Evolutionary conservation across 2,797 vertebrate species (phyloP), one percentile per base, ranked within the genome.

Genomic region (Erpetoichthys calabaricus): DNA sequence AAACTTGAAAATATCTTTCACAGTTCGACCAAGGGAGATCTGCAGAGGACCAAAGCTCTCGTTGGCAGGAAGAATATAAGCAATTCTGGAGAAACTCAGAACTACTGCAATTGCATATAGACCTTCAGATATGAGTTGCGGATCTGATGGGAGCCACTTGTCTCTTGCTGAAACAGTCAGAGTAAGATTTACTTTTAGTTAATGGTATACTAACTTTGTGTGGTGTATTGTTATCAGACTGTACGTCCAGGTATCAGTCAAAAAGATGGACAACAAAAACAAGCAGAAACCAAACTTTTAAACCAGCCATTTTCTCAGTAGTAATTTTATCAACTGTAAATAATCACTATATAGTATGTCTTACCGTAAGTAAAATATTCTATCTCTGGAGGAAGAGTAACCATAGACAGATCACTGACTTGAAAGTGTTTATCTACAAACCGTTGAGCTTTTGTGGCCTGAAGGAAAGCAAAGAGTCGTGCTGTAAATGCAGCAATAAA

Each of bases 1-100:
- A 69, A 92, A 92, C 73, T 91, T 91, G 76, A 91, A 91, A 69
- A 91, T 91, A 75, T 91, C 89, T 69, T 91, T 92, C 49, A 91
- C 88, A 1, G 90, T 92, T 60, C 90, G 85, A 56, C 90, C 90
- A 42, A 92, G 83, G 2, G 90, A 92, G 73, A 92, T 91, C 78
- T 91, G 90, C 55, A 92, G 69, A 6, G 89, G 90, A 3, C 90
- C 89, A 47, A 92, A 91, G 71, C 89, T 92, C 71, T 92, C 90
- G 5, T 91, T 91, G 41, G 89, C 89, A n/a, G 89, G 90, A 58
- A 92, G 82, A 63, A 92, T 91, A 61, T 91, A 92, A 0, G 90
- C 88, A 0, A 92, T 90, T 7, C 90, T 84, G 44, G 87, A 90
- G 67, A 92, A 92, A 71, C 89, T 92, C 57, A 92, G 83, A 53